Evolutionary conservation across 2,888 invertebrate genomes (phyloP).

Genomic region (Conomelus anceps): DNA sequence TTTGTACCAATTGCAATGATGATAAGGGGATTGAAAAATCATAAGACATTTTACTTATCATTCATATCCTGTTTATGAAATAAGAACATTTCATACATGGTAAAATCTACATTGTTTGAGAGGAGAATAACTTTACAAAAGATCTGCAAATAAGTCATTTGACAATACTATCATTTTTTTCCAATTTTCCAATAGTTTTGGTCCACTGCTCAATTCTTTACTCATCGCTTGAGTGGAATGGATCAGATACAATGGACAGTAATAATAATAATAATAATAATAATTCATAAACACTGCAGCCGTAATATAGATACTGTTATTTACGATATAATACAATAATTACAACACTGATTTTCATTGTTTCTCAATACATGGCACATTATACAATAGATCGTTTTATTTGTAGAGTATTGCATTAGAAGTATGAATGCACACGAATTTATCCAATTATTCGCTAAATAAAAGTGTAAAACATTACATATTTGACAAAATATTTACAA

Average conservation of each 20-base stretch:
- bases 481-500: neutral
- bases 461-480: neutral
- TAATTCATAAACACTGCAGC: neutral
- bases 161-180: neutral
- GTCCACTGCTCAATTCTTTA: neutral
- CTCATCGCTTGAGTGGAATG: neutral
- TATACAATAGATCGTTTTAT: neutral
- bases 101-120: neutral
- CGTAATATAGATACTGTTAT: neutral
- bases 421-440: neutral
- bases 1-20: no score
- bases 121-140: neutral
- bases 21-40: neutral
- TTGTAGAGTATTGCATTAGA: neutral
- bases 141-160: neutral
- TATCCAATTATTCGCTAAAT: neutral
- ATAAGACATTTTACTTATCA: neutral
- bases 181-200: neutral
- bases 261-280: neutral
- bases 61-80: neutral
- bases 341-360: neutral
- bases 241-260: neutral
- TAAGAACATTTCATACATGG: neutral
- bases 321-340: conserved; percentile 4
- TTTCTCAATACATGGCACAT: neutral